Conservation (phyloP, 2,888 invertebrate genomes). For the Ophonus ardosiacus region DNA sequence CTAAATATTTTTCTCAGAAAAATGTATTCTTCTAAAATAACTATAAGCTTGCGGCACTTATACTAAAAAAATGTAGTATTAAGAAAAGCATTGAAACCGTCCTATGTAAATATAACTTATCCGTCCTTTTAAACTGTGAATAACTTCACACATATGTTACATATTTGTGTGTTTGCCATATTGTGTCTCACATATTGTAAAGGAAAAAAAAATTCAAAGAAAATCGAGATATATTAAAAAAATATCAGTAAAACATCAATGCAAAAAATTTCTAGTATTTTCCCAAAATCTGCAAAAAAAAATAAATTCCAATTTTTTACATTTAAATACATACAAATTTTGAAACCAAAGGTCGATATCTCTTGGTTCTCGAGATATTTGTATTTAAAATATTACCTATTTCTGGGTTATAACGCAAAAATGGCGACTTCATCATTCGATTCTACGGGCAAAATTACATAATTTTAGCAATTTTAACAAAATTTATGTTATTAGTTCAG, state of each 20-base stretch:
- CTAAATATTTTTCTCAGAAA: too few species aligned
- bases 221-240: not conserved
- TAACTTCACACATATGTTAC: not conserved
- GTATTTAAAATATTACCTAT: too few species aligned
- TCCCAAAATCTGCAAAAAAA: too few species aligned
- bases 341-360: not conserved
- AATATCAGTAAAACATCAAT: not conserved
- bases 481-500: too few species aligned
- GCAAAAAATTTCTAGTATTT: too few species aligned
- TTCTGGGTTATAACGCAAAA: not conserved
- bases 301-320: too few species aligned
- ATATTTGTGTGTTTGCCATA: constrained; percentile 22
- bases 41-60: not conserved
- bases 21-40: not conserved
- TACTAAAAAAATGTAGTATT: not conserved
- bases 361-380: not conserved
- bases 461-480: too few species aligned
- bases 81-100: not conserved
- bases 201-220: not conserved
- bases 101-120: not conserved
- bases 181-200: not conserved
- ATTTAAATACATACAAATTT: not conserved
- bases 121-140: not conserved
- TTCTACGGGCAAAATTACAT: too few species aligned
- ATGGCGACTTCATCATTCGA: too few species aligned